Evolutionary conservation across 2,888 invertebrate species (phyloP).

Genomic region (Hirtodrosophila confusa): DNA sequence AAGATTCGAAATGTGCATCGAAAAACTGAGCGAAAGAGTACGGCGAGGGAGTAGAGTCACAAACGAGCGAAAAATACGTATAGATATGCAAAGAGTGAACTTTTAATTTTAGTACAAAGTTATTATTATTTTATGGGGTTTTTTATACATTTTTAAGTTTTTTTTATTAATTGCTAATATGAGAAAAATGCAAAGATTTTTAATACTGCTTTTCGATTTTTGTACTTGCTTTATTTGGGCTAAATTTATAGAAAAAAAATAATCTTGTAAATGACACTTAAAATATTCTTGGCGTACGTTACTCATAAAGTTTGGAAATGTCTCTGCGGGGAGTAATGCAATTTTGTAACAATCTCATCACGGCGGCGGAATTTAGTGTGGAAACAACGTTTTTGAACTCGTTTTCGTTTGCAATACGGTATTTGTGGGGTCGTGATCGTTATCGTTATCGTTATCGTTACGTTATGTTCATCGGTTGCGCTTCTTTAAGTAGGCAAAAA

Average conservation of each 20-base stretch:
- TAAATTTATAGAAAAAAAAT: slow-evolving; percentile 48
- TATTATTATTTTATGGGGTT: slow-evolving; percentile 20
- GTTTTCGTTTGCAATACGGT: slow-evolving; percentile 49
- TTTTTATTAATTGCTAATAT: slow-evolving; percentile 59
- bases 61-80: slow-evolving; percentile 75
- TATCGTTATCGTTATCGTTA: slow-evolving; percentile 46
- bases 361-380: slow-evolving; percentile 69
- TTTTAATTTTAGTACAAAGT: slow-evolving; percentile 39
- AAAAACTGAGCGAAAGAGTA: slow-evolving; percentile 76
- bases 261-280: slow-evolving; percentile 62
- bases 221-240: slow-evolving; percentile 60
- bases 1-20: slow-evolving; percentile 65
- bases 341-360: slow-evolving; percentile 74
- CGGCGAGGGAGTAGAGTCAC: slow-evolving; percentile 75
- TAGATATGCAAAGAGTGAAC: slow-evolving; percentile 60
- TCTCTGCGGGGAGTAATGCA: slow-evolving; percentile 56
- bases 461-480: slow-evolving; percentile 70
- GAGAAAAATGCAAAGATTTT: slow-evolving; percentile 72
- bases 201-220: slow-evolving; percentile 62
- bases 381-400: slow-evolving; percentile 49
- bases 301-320: slow-evolving; percentile 49
- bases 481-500: slow-evolving; percentile 70
- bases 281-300: slow-evolving; percentile 69
- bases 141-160: slow-evolving; percentile 40
- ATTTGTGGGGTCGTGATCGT: slow-evolving; percentile 40